A percentile compares a stretch with the other conserved stretches of the same genome.
phyloP scores from a whole-genome alignment of 2,888 invertebrate species.

The Cephalotes varians region DNA sequence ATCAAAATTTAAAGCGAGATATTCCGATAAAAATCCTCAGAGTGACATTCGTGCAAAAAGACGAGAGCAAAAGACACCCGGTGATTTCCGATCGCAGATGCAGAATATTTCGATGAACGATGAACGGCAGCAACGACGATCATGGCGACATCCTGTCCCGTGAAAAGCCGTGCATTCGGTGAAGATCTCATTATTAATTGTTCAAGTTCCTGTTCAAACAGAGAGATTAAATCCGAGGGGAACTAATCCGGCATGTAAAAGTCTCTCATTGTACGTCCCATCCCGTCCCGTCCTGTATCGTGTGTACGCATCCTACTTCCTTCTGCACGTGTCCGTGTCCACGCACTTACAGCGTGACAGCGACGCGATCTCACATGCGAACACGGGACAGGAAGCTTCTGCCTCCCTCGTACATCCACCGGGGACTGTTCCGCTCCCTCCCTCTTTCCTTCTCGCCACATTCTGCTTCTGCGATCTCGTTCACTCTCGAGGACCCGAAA shows the following conservation, averaged over 20 bases:
- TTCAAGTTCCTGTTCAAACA: slow-evolving; percentile 84
- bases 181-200: slow-evolving; percentile 82
- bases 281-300: slow-evolving; percentile 37
- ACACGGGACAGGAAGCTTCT: slow-evolving; percentile 72
- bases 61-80: slow-evolving; percentile 49
- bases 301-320: slow-evolving; percentile 33
- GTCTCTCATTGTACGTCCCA: slow-evolving; percentile 67
- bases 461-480: background rate
- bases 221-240: slow-evolving; percentile 82
- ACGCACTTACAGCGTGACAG: slow-evolving; percentile 35
- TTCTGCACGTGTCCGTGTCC: slow-evolving; percentile 29
- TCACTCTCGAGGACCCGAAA: slow-evolving; percentile 53
- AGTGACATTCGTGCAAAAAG: slow-evolving; percentile 46
- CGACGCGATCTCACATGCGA: slow-evolving; percentile 62
- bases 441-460: background rate
- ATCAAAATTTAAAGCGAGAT: background rate
- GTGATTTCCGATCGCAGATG: slow-evolving; percentile 72
- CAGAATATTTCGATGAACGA: slow-evolving; percentile 61
- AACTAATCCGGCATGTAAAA: slow-evolving; percentile 80
- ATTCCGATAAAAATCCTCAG: background rate
- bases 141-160: slow-evolving; percentile 78
- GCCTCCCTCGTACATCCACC: slow-evolving; percentile 58
- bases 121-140: slow-evolving; percentile 59
- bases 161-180: slow-evolving; percentile 74
- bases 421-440: slow-evolving; percentile 53